Base-by-base conservation (phyloP, 1,140 invertebrate genomes). In the Anastrepha ludens region DNA sequence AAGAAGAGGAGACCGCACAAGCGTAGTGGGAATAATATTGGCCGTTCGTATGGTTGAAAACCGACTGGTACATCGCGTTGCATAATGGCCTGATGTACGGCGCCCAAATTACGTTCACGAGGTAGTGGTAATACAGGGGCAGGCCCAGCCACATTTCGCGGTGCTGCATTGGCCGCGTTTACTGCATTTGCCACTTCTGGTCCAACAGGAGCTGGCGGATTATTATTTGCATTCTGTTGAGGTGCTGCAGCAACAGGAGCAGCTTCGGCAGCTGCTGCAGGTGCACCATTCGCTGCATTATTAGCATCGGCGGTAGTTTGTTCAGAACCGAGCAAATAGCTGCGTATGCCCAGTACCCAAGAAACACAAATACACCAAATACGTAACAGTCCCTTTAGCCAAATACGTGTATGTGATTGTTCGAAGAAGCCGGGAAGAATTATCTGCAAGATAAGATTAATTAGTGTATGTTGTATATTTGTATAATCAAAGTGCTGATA, bases 341-440 rank as follows among this genome's bases (percentile, higher is more conserved):
- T 99, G 78, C 97, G 95, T 0, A 99, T 94, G 81, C 97, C 97
- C 2, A 99, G 93, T 17, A 98, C 89, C 94, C 97, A 98, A 0
- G 98, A 96, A 0, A 99, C 97, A 3, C 95, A 95, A 7, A 95
- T 94, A 92, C 98, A 99, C 99, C 99, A 99, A 59, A 96, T 95
- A 6, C 96, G 95, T 0, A 99, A 95, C 2, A 98, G 92, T 13
- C 96, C 95, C 93, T 99, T 99, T 17, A 99, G 93, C 97, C 98
- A 99, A 1, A 96, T 96, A 9, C 98, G 94, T 0, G 98, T 98
- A 91, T 99, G 98, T 0, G 97, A 98, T 93, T 99, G 98, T 92
- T 99, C 99, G 62, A 99, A 94, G 70, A 99, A 94, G 0, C 98
- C 98, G 7, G 99, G 99, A 65, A 99, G 94, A 47, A 99, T 98